Percentiles rank a stretch among this genome's conserved stretches.
phyloP scores from a whole-genome alignment of 2,797 vertebrate species.

The Mastacembelus armatus region DNA sequence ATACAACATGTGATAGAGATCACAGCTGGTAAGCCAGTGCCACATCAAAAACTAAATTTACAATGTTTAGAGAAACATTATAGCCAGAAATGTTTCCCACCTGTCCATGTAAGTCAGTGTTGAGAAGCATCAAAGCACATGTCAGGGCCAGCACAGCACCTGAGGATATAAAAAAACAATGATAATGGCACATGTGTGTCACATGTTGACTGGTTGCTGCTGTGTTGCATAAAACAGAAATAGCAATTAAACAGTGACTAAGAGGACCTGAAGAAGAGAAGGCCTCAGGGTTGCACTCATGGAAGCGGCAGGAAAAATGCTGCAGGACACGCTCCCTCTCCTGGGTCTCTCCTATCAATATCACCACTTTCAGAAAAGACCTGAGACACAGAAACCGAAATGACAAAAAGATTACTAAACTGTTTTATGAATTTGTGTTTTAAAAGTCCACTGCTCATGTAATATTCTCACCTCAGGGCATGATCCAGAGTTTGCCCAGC shows the following conservation, averaged over 20 bases:
- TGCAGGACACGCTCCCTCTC: conserved; percentile 92
- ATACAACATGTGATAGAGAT: not conserved
- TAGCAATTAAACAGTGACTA: not conserved
- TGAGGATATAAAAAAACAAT: conserved; percentile 55
- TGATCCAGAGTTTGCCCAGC: conserved; percentile 85
- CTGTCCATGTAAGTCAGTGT: conserved; percentile 92
- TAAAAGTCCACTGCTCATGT: not conserved
- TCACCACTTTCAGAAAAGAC: conserved; percentile 88
- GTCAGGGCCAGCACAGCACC: conserved; percentile 89
- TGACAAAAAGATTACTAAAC: no score
- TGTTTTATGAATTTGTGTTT: not conserved
- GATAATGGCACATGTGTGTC: conserved; percentile 4
- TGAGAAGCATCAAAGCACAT: conserved; percentile 95
- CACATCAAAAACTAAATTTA: not conserved
- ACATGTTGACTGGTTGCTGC: not conserved
- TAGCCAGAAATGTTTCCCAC: conserved; percentile 54
- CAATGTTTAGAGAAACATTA: not conserved
- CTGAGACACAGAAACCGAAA: conserved; percentile 62
- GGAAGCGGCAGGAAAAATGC: conserved; percentile 88
- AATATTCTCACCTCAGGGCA: conserved; percentile 85
- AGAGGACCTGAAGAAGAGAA: conserved; percentile 83
- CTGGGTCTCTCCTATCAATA: conserved; percentile 94
- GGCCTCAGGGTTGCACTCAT: conserved; percentile 85
- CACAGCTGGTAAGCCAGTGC: no score
- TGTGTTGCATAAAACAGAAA: not conserved